These are phyloP conservation scores for Lycia hirtaria DNA, from an alignment of 2,888 invertebrate genomes.

Conservation along the genomic window DNA sequence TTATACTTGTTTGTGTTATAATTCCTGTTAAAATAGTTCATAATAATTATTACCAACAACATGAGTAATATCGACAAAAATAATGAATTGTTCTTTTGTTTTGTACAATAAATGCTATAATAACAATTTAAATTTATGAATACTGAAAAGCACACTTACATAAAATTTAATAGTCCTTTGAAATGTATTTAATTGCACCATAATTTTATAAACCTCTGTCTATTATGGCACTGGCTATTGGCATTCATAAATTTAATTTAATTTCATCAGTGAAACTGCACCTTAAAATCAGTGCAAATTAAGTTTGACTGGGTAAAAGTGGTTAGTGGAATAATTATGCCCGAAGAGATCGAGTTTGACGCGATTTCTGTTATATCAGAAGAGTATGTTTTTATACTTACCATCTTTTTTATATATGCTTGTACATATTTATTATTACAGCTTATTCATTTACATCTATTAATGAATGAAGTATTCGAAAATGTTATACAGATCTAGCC, in stretches of 20 bases:
- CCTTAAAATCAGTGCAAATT: slow-evolving; percentile 13
- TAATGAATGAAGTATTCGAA: too few relatives aligned
- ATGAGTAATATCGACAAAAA: too few relatives aligned
- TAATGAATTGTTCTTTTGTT: too few relatives aligned
- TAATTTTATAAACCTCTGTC: neutral
- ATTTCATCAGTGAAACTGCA: slow-evolving; percentile 10
- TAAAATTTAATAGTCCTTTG: too few relatives aligned
- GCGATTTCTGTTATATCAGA: slow-evolving; percentile 17
- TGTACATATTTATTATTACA: neutral
- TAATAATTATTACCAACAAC: too few relatives aligned
- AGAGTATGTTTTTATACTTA: neutral
- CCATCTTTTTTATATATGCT: neutral
- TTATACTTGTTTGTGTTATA: too few relatives aligned
- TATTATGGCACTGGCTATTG: neutral
- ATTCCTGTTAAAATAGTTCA: too few relatives aligned
- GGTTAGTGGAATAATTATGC: slow-evolving; percentile 4
- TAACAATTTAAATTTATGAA: too few relatives aligned
- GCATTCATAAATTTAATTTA: neutral
- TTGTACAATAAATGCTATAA: too few relatives aligned
- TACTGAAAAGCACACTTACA: too few relatives aligned
- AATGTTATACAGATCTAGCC: too few relatives aligned
- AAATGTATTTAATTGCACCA: too few relatives aligned
- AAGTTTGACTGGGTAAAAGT: slow-evolving; percentile 1
- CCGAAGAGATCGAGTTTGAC: slow-evolving; percentile 17
- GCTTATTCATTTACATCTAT: neutral